A percentile compares a stretch with the other conserved stretches of the same genome.
Evolutionary conservation across 2,797 vertebrate genomes (phyloP).

Genomic region (Ctenochaetus hawaiiensis): DNA sequence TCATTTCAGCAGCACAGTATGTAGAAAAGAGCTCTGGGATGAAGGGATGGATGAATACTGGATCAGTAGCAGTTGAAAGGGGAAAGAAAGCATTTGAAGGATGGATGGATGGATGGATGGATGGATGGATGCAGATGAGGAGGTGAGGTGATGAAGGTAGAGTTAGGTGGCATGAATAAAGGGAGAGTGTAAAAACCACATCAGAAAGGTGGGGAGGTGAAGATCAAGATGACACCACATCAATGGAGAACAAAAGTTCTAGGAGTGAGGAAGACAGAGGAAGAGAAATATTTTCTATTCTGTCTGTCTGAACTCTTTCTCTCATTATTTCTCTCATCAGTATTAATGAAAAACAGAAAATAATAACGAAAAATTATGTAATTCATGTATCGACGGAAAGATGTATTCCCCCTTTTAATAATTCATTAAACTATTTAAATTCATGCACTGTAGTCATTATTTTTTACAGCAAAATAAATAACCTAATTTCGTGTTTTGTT

Average conservation of each 20-base stretch:
- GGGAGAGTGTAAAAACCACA: not conserved
- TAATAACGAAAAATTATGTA: not conserved
- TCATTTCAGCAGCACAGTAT: constrained; percentile 10
- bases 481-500: constrained; percentile 24
- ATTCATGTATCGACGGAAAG: not conserved
- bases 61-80: not conserved
- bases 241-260: not conserved
- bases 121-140: not conserved
- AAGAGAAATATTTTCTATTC: not conserved
- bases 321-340: not conserved
- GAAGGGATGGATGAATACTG: constrained; percentile 20
- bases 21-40: not conserved
- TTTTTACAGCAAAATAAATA: constrained; percentile 19
- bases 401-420: not conserved
- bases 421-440: not conserved
- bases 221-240: constrained; percentile 31
- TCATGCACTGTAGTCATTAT: not conserved
- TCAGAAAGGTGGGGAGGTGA: constrained; percentile 1
- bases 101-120: constrained; percentile 10
- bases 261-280: constrained; percentile 3
- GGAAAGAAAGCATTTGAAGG: not conserved
- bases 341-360: not conserved
- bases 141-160: not conserved
- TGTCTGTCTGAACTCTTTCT: not conserved
- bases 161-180: constrained; percentile 2